phyloP scores from a whole-genome alignment of 2,113 vertebrate species.

The western clawed frog (Xenopus tropicalis) region UCB_Xtro_10.0 CM004448.2:67195501-67196000 shows the following conservation, averaged over 20 bases:
- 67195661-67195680: constrained; percentile 19
- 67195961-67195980: no score
- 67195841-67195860: no score
- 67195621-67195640: constrained; percentile 35
- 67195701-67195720: constrained; percentile 4
- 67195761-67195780: no score
- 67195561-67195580: constrained; percentile 28
- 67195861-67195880: no score
- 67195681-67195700: constrained; percentile 23
- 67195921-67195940: no score
- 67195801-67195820: no score
- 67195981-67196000: no score
- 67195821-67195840: no score
- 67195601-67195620: constrained; percentile 37
- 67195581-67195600: constrained; percentile 18
- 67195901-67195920: no score
- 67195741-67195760: not conserved
- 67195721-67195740: constrained; percentile 4
- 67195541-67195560: constrained; percentile 15
- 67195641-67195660: constrained; percentile 1
- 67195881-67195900: no score
- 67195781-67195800: no score
- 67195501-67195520: not conserved
- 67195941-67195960: no score
- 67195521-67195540: constrained; percentile 9